Percentiles rank a stretch among this genome's conserved stretches.
These are phyloP conservation scores for Sinopyrophorus schimmeli DNA, from an alignment of 2,888 invertebrate species.

Conservation along the genomic window DNA sequence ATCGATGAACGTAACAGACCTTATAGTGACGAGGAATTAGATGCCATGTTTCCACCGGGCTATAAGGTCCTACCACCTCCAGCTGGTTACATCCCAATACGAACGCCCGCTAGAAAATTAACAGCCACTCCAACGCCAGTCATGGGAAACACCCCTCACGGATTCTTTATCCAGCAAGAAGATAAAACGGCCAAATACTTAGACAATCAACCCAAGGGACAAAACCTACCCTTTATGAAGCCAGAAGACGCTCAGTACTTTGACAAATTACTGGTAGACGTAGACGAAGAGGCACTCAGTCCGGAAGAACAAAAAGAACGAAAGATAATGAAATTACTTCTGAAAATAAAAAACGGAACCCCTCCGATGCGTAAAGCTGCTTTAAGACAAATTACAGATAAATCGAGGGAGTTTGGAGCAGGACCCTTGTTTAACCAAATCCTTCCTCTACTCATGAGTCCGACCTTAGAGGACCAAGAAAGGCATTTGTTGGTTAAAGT, in stretches of 20 bases:
- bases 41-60: constrained; percentile 96
- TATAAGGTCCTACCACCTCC: constrained; percentile 97
- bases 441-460: constrained; percentile 98
- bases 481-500: constrained; percentile 98
- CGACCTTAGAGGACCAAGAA: constrained; percentile 98
- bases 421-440: constrained; percentile 99
- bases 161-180: constrained; percentile 94
- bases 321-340: constrained; percentile 96
- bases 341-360: constrained; percentile 99
- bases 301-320: constrained; percentile 98
- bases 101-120: constrained; percentile 96
- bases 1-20: constrained; percentile 98
- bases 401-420: constrained; percentile 97
- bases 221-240: constrained; percentile 97
- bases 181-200: constrained; percentile 85
- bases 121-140: constrained; percentile 98
- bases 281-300: constrained; percentile 93
- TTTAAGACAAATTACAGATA: constrained; percentile 96
- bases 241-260: constrained; percentile 99
- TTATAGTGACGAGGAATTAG: constrained; percentile 94
- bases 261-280: constrained; percentile 96
- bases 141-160: constrained; percentile 80
- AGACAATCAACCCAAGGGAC: constrained; percentile 95
- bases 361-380: constrained; percentile 99
- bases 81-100: constrained; percentile 62